Percentiles rank a stretch among this genome's conserved stretches.
phyloP scores from a whole-genome alignment of 2,888 invertebrate species.

The Cryptocephalus primarius region DNA sequence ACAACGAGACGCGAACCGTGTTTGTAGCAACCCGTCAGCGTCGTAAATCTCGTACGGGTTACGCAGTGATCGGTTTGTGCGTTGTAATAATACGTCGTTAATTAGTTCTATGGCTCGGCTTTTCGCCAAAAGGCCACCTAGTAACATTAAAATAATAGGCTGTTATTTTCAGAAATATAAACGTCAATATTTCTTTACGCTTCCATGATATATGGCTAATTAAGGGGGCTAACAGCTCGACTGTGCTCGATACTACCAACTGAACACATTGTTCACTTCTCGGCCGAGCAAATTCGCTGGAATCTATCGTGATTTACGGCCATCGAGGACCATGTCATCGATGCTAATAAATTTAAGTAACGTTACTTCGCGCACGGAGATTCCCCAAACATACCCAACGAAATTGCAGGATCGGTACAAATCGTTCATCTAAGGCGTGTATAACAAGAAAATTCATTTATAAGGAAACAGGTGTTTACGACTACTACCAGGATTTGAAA shows the following conservation, averaged over 20 bases:
- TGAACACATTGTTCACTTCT: no score
- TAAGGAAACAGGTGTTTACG: no score
- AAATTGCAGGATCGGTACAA: no score
- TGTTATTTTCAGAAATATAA: conserved; percentile 5
- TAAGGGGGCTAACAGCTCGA: conserved; percentile 1
- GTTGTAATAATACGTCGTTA: conserved; percentile 2
- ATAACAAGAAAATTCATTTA: no score
- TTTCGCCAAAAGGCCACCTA: conserved; percentile 2
- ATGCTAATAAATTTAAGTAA: no score
- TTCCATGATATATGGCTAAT: conserved; percentile 4
- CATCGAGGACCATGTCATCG: no score
- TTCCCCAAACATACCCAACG: no score
- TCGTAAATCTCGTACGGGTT: background rate
- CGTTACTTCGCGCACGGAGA: no score
- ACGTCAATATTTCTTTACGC: conserved; percentile 3
- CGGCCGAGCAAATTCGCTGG: no score
- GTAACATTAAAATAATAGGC: conserved; percentile 4
- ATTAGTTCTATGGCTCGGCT: conserved; percentile 2
- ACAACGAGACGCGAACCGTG: background rate
- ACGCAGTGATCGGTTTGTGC: background rate
- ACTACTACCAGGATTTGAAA: no score
- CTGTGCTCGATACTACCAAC: background rate
- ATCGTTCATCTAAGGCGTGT: no score
- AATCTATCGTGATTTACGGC: no score
- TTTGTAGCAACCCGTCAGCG: background rate